Percentiles rank a stretch among this genome's conserved stretches.
Conservation (phyloP, 2,797 vertebrate genomes). For the Antrozous pallidus region DNA sequence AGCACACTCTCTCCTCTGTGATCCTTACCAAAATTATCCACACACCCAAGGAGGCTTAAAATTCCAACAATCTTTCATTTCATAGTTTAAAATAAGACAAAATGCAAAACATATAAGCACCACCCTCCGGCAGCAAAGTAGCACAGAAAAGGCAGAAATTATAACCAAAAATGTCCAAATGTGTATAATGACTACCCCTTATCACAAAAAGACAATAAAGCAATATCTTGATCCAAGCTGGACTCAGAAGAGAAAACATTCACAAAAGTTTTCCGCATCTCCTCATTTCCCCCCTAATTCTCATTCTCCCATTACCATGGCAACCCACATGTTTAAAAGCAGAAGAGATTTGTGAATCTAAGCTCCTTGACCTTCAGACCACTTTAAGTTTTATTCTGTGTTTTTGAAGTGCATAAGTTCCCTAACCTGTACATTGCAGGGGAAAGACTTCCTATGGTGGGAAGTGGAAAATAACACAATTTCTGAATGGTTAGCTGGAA, state of each 20-base stretch:
- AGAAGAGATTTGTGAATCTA: slow-evolving; percentile 16
- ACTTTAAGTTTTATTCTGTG: slow-evolving; percentile 37
- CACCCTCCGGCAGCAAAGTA: neutral
- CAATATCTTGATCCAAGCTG: neutral
- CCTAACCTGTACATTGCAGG: neutral
- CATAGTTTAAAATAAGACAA: neutral
- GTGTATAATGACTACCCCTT: neutral
- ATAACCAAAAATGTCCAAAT: neutral
- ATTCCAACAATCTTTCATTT: neutral
- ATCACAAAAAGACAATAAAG: neutral
- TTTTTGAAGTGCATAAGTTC: neutral
- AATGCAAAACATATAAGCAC: neutral
- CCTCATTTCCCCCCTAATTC: slow-evolving; percentile 41
- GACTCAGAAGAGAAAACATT: neutral
- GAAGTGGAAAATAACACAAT: neutral
- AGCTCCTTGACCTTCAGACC: slow-evolving; percentile 44
- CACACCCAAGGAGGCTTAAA: neutral
- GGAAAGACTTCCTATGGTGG: neutral
- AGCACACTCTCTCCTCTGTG: neutral
- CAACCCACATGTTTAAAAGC: slow-evolving; percentile 42
- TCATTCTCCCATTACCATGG: slow-evolving; percentile 23
- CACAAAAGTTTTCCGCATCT: neutral
- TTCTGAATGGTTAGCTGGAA: neutral
- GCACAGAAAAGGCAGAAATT: neutral
- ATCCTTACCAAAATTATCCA: neutral